Conservation (phyloP, 2,797 vertebrate species). For the Toxotes lorentzi region DNA sequence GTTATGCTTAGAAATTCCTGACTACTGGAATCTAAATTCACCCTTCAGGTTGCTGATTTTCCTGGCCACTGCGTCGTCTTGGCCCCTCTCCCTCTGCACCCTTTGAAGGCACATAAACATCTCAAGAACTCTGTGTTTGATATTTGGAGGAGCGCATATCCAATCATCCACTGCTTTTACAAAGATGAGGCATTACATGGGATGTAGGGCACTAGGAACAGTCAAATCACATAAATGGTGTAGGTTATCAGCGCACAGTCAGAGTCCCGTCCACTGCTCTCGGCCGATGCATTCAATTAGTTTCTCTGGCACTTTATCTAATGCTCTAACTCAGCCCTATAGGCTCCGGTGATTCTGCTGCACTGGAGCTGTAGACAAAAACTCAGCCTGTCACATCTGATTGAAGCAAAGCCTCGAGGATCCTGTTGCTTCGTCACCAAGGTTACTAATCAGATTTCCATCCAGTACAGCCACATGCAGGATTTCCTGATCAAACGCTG, state of each 20-base stretch:
- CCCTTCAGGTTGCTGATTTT: conserved; percentile 75
- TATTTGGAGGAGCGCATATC: conserved; percentile 22
- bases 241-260: conserved; percentile 73
- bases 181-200: conserved; percentile 17
- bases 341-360: conserved; percentile 64
- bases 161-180: conserved; percentile 1
- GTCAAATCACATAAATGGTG: conserved; percentile 68
- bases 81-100: conserved; percentile 50
- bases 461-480: conserved; percentile 89
- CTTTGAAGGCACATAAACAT: conserved; percentile 58
- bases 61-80: conserved; percentile 56
- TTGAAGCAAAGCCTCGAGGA: conserved; percentile 86
- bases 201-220: conserved; percentile 34
- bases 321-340: conserved; percentile 54
- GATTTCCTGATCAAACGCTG: conserved; percentile 95
- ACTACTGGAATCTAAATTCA: conserved; percentile 86
- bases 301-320: conserved; percentile 72
- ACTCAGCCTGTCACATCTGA: conserved; percentile 90
- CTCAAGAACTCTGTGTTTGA: conserved; percentile 24
- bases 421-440: conserved; percentile 91
- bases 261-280: conserved; percentile 29
- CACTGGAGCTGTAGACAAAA: conserved; percentile 84
- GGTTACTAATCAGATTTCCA: conserved; percentile 97
- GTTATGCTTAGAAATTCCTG: conserved; percentile 84
- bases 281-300: conserved; percentile 77